Evolutionary conservation across 2,797 vertebrate species (phyloP), one percentile per base, ranked within the genome.

Genomic region (Coluber constrictor): DNA sequence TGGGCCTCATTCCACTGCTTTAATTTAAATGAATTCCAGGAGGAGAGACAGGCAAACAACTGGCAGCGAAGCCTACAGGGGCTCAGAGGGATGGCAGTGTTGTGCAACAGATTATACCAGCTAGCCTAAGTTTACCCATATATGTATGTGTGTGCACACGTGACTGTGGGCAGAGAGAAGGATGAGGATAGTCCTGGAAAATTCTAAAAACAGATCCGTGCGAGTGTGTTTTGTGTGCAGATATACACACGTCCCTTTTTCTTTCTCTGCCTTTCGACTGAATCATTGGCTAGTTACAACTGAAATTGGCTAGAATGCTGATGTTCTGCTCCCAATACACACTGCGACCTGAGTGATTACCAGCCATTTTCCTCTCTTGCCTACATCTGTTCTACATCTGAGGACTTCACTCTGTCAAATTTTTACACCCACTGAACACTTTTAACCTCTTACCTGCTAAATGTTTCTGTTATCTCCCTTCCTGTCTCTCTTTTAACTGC

Each of bases 1-100:
- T 98, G 98, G 98, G 98, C 98, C 98, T 99, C 98, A 99, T 99
- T 99, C 99, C 99, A 98, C 98, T 98, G 98, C 99, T 99, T 99
- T 99, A 99, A 99, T 99, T 99, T 99, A 99, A 99, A 99, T 99
- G 98, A 99, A 99, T 99, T 99, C 99, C 99, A 99, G 97, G 96
- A 98, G 98, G 99, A 99, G 98, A 98, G 97, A 97, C 98, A 98
- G 98, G 98, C 99, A 99, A 99, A 99, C 99, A 99, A 99, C 99
- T 99, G 98, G 98, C 98, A 99, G 99, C 98, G 98, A 98, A 98
- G 98, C 98, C 98, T 98, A 98, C 97, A 98, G 98, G 98, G 98
- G 98, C 98, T 98, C 98, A 95, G 95, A 98, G 99, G 98, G 99
- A 99, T 98, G 97, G 98, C 98, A 97, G 97, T 94, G 91, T 93